Evolutionary conservation across 2,797 vertebrate genomes (phyloP), one percentile per base, ranked within the genome.

Genomic region (Tiaroga cobitis): DNA sequence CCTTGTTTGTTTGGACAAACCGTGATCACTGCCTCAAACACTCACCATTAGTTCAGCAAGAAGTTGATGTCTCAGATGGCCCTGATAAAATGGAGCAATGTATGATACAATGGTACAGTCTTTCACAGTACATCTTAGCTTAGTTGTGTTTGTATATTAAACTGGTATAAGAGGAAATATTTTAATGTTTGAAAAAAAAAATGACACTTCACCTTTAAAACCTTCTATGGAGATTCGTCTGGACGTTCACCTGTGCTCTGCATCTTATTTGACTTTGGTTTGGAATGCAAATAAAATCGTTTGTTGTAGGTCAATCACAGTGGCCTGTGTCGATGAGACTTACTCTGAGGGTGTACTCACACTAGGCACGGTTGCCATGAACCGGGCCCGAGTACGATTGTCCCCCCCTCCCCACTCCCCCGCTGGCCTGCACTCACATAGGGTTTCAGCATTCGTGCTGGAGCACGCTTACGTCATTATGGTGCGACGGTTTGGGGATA

Each of bases 231-330:
- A 63, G 77, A 16, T 77, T 68, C 8, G 32, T 82, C 78, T 65
- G 72, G 43, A n/a, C 43, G 10, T 59, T 37, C 46, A 76, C 21
- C 72, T 39, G 54, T 16, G 29, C 51, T 63, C 65, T 56, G 81
- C 83, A 83, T 74, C 91, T 92, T 88, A 88, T 95, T 95, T 95
- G 94, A 93, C 92, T 95, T 80, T 91, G 77, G 79, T 94, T 95
- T 94, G 92, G 83, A 90, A 94, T 94, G 93, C 93, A 96, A 95
- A 95, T 93, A 63, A 43, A 63, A n/a, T 49, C 61, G 4, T 29
- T 41, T 75, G 61, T 67, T 68, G 49, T 24, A 37, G 75, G 24
- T 76, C 46, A 68, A 69, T 77, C 63, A 77, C 74, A 43, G 63
- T 69, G 34, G 65, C 63, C 65, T 13, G 7, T 69, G 61, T 76